Conservation (phyloP, 2,797 vertebrate species). For the Protosalanx chinensis region DNA sequence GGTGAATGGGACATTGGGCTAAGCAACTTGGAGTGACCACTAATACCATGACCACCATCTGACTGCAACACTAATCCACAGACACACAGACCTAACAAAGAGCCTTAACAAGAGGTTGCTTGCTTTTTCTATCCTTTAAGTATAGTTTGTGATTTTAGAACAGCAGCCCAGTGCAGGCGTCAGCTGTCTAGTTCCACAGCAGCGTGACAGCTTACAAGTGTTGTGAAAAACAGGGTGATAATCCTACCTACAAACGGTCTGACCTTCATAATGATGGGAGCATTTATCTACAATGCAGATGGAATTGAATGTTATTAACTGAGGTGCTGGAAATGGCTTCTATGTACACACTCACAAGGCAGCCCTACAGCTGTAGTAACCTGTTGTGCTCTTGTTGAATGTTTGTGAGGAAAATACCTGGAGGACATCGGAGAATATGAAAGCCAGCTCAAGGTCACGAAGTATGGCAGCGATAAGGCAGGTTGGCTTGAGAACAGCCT, state of each 20-base stretch:
- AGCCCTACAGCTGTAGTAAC: background rate
- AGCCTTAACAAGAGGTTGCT: background rate
- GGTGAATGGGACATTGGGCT: conserved; percentile 24
- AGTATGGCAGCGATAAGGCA: conserved; percentile 2
- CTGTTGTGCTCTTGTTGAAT: background rate
- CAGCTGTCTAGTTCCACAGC: conserved; percentile 35
- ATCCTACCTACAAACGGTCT: conserved; percentile 45
- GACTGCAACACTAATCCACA: conserved; percentile 35
- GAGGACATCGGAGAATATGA: background rate
- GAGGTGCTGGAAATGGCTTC: no score
- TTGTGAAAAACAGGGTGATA: conserved; percentile 52
- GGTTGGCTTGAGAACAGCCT: conserved; percentile 18
- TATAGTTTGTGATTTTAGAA: background rate
- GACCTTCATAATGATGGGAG: conserved; percentile 43
- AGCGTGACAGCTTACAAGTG: conserved; percentile 49
- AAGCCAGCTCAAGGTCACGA: conserved; percentile 27
- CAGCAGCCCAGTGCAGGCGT: background rate
- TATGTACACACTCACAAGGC: background rate
- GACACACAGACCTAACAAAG: background rate
- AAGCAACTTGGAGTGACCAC: conserved; percentile 42
- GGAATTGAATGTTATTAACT: no score
- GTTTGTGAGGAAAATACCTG: background rate
- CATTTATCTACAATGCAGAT: conserved; percentile 8
- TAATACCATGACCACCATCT: conserved; percentile 34
- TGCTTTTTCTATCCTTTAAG: background rate